Percentiles rank a stretch among this genome's conserved stretches.
phyloP scores from a whole-genome alignment of 2,797 vertebrate genomes.

The Lophotriccus pileatus region DNA sequence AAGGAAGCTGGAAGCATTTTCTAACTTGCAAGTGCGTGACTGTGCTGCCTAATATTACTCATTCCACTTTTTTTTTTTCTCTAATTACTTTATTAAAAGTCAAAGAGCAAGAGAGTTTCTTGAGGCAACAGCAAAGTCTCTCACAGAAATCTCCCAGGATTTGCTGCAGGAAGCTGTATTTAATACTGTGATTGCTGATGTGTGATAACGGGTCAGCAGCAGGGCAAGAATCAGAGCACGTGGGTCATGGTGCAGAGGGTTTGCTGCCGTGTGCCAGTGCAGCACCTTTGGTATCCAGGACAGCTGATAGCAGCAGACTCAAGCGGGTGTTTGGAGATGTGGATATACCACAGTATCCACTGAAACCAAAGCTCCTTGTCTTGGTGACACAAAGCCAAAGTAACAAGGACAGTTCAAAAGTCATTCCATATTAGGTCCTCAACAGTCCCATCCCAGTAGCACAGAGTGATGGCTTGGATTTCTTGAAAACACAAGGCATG shows the following conservation, averaged over 20 bases:
- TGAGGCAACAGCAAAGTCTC: slow-evolving; percentile 18
- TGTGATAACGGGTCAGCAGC: neutral
- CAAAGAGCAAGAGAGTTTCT: slow-evolving; percentile 44
- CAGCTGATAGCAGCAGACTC: neutral
- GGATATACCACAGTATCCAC: neutral
- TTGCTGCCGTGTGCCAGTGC: neutral
- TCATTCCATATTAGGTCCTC: accelerated
- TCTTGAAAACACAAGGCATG: neutral
- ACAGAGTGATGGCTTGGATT: neutral
- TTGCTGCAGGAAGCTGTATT: slow-evolving; percentile 16
- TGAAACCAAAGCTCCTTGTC: neutral
- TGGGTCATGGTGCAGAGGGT: accelerated
- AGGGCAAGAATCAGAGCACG: neutral
- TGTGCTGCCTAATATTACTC: neutral
- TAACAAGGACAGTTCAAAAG: neutral
- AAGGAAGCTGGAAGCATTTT: neutral
- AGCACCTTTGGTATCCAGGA: neutral
- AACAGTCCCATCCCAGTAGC: neutral
- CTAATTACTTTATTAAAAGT: slow-evolving; percentile 44
- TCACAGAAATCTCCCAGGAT: slow-evolving; percentile 1
- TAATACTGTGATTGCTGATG: slow-evolving; percentile 21
- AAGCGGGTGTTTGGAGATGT: neutral
- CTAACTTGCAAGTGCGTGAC: neutral
- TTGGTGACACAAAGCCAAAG: neutral
- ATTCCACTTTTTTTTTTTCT: neutral